phyloP scores from a whole-genome alignment of 2,888 invertebrate species.

The Prosapia bicincta region DNA sequence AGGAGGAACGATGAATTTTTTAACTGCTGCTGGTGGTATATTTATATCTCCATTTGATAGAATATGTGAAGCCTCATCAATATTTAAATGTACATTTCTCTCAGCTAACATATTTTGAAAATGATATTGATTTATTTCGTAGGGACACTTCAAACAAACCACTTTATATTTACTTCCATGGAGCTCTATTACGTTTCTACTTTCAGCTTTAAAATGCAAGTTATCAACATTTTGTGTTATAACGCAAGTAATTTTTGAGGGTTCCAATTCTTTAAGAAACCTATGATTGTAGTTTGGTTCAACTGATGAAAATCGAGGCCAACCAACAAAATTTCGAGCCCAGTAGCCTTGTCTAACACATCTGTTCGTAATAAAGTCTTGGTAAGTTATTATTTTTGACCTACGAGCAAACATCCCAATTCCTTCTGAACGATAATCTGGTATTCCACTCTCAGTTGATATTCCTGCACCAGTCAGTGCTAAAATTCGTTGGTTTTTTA shows the following conservation, averaged over 20 bases:
- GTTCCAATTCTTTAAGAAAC: conserved; percentile 65
- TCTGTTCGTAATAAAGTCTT: conserved; percentile 73
- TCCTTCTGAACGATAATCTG: conserved; percentile 86
- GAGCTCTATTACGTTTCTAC: conserved; percentile 75
- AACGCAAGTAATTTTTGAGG: conserved; percentile 59
- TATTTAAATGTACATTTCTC: conserved; percentile 58
- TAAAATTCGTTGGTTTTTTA: conserved; percentile 55
- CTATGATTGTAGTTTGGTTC: conserved; percentile 78
- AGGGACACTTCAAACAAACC: conserved; percentile 69
- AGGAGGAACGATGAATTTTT: conserved; percentile 65
- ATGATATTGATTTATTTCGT: conserved; percentile 60
- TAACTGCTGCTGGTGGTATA: conserved; percentile 63
- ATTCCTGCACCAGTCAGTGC: conserved; percentile 92
- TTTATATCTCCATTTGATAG: conserved; percentile 95
- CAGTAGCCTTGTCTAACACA: conserved; percentile 78
- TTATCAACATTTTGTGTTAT: conserved; percentile 97
- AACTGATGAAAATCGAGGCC: conserved; percentile 71
- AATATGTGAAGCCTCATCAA: conserved; percentile 53
- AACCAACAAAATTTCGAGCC: conserved; percentile 94
- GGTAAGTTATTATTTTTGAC: conserved; percentile 80
- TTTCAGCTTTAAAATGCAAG: conserved; percentile 88
- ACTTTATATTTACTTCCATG: conserved; percentile 85
- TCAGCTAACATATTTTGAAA: conserved; percentile 67
- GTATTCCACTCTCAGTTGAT: conserved; percentile 96
- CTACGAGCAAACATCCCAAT: conserved; percentile 89